Base-by-base conservation (phyloP, 2,113 vertebrate species). In the Lampris megalopsis region DNA sequence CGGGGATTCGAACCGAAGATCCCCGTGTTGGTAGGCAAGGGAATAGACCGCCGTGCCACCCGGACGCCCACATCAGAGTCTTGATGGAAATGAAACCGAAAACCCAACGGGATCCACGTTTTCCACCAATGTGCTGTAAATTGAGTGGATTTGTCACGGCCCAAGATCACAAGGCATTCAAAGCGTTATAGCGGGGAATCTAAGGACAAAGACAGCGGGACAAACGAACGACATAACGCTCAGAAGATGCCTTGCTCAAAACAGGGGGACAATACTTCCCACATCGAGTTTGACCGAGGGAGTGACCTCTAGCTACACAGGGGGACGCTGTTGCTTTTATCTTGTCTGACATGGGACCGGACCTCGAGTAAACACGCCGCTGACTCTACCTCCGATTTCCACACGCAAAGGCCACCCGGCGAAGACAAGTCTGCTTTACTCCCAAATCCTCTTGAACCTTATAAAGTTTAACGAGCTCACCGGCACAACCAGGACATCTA, bases 211-310 rank as follows among this genome's bases (percentile, higher is more conserved):
- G 13, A 24, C 48, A 69, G 6, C 10, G 24, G 37, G 63, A 65
- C 59, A 64, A 74, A 77, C 75, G 64, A 75, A 81, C 71, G 61
- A 64, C 50, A 53, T 1, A 62, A 64, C 38, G 75, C 71, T 77
- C 81, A 68, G 45, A 77, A 73, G 66, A 74, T 61, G 67, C 54
- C 37, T 24, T 65, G 73, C 40, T 49, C 40, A 61, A 67, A 79
- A 74, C 47, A 43, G 75, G 41, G 48, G 58, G 40, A 74, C 4
- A 56, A 73, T 43, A 45, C 76, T 83, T 56, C 81, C 71, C 73
- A 82, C 81, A 75, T 71, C 87, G 7, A 85, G 66, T 79, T 80
- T 64, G 53, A 81, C 80, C 78, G 47, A 78, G 85, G 47, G 59
- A 63, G 57, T 62, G 68, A 69, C 48, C 24, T 24, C 24, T 24